These are phyloP conservation scores for Mythimna lalbum DNA, from an alignment of 2,888 invertebrate species.

Conservation along the genomic window DNA sequence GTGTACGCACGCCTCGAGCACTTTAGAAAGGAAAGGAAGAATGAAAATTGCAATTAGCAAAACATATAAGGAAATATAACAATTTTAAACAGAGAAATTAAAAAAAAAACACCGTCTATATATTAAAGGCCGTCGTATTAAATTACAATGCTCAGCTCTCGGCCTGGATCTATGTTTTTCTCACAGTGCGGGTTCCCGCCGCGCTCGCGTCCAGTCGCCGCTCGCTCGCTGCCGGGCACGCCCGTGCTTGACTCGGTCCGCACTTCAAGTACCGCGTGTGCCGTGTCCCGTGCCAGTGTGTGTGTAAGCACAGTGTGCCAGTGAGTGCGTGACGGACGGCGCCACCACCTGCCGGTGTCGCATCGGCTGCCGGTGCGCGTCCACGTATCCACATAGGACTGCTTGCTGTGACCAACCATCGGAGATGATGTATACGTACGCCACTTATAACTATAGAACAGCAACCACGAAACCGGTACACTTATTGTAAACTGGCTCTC, in stretches of 20 bases:
- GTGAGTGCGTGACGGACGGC: neutral
- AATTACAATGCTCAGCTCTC: constrained; percentile 36
- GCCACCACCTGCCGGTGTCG: neutral
- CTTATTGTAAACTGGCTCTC: neutral
- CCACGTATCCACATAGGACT: neutral
- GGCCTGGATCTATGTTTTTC: constrained; percentile 16
- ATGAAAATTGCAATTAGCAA: too few species aligned
- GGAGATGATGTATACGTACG: constrained; percentile 26
- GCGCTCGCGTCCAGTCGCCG: constrained; percentile 51
- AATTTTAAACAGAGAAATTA: too few species aligned
- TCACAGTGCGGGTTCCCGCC: constrained; percentile 20
- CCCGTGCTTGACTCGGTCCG: neutral
- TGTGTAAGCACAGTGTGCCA: constrained; percentile 4
- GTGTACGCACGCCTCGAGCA: too few species aligned
- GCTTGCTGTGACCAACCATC: constrained; percentile 1
- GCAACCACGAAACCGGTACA: too few species aligned
- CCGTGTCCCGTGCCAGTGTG: constrained; percentile 25
- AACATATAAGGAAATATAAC: too few species aligned
- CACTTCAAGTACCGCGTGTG: neutral
- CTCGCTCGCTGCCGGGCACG: constrained; percentile 43
- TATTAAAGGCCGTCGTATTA: neutral
- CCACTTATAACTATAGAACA: neutral
- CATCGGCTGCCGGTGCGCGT: neutral
- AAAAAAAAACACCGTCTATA: too few species aligned
- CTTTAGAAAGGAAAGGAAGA: too few species aligned